These are phyloP conservation scores for Orchestia grillus DNA, from an alignment of 1,140 invertebrate genomes.

Conservation along the genomic window DNA sequence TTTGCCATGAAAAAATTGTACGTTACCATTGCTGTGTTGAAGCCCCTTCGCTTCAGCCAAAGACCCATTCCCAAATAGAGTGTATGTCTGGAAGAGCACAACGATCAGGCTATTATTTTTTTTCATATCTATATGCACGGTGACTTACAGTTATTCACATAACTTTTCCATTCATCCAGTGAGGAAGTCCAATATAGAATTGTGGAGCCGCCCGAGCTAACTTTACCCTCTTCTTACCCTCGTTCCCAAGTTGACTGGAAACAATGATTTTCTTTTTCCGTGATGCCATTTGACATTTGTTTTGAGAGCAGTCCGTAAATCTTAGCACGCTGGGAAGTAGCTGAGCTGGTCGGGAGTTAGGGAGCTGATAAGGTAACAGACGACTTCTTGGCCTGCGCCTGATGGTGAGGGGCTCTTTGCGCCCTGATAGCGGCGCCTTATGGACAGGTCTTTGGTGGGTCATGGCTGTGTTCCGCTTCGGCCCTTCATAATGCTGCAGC, in stretches of 20 bases:
- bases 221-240: background rate
- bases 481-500: background rate
- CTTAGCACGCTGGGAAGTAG: background rate
- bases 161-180: background rate
- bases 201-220: background rate
- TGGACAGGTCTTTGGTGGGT: background rate
- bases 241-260: background rate
- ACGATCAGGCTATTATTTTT: background rate
- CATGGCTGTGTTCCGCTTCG: background rate
- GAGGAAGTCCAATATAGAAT: background rate
- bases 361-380: conserved; percentile 27
- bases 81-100: background rate
- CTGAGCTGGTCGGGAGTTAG: conserved; percentile 20
- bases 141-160: background rate
- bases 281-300: conserved; percentile 8
- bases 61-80: background rate
- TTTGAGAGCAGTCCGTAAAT: conserved; percentile 24
- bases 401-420: conserved; percentile 12
- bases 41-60: background rate
- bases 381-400: conserved; percentile 21
- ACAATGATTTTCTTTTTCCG: background rate
- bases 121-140: background rate
- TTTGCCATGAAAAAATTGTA: background rate
- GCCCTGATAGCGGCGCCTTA: background rate
- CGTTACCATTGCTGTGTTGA: background rate